A percentile compares a stretch with the other conserved stretches of the same genome.
These are phyloP conservation scores for Lordiphosa stackelbergi DNA, from an alignment of 1,140 invertebrate species.

Conservation along the genomic window DNA sequence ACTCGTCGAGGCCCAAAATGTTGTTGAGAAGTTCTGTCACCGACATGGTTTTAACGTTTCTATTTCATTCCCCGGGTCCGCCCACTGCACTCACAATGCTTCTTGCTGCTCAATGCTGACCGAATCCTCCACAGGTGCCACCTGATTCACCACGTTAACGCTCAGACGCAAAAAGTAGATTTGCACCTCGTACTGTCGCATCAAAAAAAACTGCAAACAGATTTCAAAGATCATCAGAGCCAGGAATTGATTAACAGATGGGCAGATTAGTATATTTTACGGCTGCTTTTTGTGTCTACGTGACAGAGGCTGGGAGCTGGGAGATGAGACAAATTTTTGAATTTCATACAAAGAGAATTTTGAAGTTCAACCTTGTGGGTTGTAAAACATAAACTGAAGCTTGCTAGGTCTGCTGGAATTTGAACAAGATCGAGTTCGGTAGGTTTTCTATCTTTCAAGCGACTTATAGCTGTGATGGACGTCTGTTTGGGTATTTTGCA, in stretches of 20 bases:
- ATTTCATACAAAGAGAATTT: slow-evolving; percentile 42
- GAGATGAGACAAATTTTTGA: slow-evolving; percentile 49
- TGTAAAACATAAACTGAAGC: slow-evolving; percentile 1
- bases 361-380: slow-evolving; percentile 13
- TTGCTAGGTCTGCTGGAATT: background rate
- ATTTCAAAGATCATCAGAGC: slow-evolving; percentile 47
- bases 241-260: background rate
- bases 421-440: too few relatives aligned
- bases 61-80: background rate
- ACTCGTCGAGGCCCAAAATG: slow-evolving; percentile 33
- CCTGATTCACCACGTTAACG: slow-evolving; percentile 41
- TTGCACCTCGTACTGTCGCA: slow-evolving; percentile 39
- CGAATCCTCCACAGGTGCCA: slow-evolving; percentile 20
- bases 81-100: background rate
- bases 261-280: too few relatives aligned
- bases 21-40: slow-evolving; percentile 13
- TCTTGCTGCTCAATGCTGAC: background rate
- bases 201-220: slow-evolving; percentile 44
- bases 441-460: too few relatives aligned
- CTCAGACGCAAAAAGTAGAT: slow-evolving; percentile 47
- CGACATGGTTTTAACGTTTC: slow-evolving; percentile 22
- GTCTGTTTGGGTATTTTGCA: too few relatives aligned
- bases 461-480: too few relatives aligned
- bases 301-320: slow-evolving; percentile 17
- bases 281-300: slow-evolving; percentile 8